Conservation (phyloP, 2,797 vertebrate species). For the Esox masquinongy region DNA sequence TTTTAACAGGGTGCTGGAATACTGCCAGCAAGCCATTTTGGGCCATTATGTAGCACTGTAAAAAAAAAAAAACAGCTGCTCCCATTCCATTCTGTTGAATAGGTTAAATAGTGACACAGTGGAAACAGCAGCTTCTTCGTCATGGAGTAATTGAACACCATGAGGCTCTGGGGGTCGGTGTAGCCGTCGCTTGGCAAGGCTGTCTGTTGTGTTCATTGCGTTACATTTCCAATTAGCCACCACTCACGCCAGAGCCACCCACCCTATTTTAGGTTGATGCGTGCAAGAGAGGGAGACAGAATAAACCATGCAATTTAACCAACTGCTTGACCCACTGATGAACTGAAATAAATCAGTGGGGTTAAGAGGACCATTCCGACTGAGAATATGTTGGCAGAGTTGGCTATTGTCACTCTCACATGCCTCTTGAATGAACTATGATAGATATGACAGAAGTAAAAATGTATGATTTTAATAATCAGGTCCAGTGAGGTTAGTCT, state of each 20-base stretch:
- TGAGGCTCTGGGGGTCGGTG: slow-evolving; percentile 25
- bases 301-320: background rate
- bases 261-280: background rate
- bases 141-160: slow-evolving; percentile 68
- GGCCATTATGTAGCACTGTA: slow-evolving; percentile 59
- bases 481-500: too few species aligned
- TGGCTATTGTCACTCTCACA: background rate
- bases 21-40: slow-evolving; percentile 60
- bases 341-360: slow-evolving; percentile 23
- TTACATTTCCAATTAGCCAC: slow-evolving; percentile 67
- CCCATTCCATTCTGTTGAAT: slow-evolving; percentile 67
- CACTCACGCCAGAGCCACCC: slow-evolving; percentile 41
- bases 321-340: slow-evolving; percentile 13
- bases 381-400: background rate
- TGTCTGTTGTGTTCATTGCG: slow-evolving; percentile 50
- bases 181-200: background rate
- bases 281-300: background rate
- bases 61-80: slow-evolving; percentile 66
- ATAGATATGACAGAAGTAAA: too few species aligned
- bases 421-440: background rate
- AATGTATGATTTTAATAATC: too few species aligned
- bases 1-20: slow-evolving; percentile 54
- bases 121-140: slow-evolving; percentile 46
- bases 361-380: background rate
- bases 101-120: slow-evolving; percentile 72